Percentiles rank a stretch among this genome's conserved stretches.
These are phyloP conservation scores for Nesidiocoris tenuis DNA, from an alignment of 2,888 invertebrate species.

Conservation along the genomic window DNA sequence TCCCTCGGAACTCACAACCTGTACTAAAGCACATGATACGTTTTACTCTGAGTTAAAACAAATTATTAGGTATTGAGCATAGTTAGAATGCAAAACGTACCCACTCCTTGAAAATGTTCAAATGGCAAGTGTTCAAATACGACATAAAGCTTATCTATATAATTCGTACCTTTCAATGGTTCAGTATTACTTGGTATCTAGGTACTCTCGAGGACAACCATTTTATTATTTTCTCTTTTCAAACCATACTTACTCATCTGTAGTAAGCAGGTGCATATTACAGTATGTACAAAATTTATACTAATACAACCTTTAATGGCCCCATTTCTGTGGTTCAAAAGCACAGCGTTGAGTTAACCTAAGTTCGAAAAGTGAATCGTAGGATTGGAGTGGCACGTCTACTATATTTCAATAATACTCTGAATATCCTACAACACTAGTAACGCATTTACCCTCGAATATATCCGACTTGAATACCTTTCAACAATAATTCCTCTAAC, in stretches of 20 bases:
- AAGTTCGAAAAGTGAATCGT: background rate
- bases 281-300: background rate
- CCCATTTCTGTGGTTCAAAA: background rate
- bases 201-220: background rate
- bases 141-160: background rate
- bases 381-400: background rate
- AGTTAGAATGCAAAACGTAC: background rate
- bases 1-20: constrained; percentile 19
- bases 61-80: background rate
- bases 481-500: too few species aligned
- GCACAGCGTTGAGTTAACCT: background rate
- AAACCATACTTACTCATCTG: background rate
- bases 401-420: background rate
- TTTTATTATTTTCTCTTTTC: background rate
- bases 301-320: background rate
- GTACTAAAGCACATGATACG: constrained; percentile 30
- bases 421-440: too few species aligned
- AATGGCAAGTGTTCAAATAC: background rate
- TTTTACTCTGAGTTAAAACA: background rate
- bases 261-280: background rate
- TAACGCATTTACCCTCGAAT: too few species aligned
- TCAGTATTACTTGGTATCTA: background rate
- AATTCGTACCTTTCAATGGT: background rate
- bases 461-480: too few species aligned
- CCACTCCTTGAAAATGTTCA: background rate